Conservation (phyloP, 92 coral and sea anemone genomes). For the Anthopleura xanthogrammica region DNA sequence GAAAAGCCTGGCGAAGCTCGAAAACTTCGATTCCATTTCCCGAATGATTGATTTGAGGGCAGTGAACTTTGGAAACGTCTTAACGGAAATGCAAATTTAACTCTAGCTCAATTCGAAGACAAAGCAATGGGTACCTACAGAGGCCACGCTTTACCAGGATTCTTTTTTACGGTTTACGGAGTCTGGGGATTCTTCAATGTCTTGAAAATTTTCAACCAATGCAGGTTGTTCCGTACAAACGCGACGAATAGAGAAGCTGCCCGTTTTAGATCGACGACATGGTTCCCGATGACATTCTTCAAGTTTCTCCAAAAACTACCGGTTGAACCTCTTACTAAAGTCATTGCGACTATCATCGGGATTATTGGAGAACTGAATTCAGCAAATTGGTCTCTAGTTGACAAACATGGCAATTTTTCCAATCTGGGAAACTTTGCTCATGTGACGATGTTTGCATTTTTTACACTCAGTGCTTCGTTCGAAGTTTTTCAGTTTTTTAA, state of each 20-base stretch:
- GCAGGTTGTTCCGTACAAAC: background rate
- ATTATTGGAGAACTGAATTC: conserved; percentile 40
- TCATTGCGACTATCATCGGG: conserved; percentile 30
- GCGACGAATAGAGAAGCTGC: background rate
- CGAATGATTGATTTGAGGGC: too few species aligned
- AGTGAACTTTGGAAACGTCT: too few species aligned
- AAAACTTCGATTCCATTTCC: too few species aligned
- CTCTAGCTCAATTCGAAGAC: background rate
- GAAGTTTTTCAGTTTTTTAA: conserved; percentile 43
- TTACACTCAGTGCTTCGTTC: conserved; percentile 22
- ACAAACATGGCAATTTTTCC: conserved; percentile 26
- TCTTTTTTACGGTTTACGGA: conserved; percentile 36
- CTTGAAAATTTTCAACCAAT: background rate
- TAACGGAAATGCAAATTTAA: too few species aligned
- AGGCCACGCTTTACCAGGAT: conserved; percentile 50
- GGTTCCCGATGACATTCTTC: conserved; percentile 30
- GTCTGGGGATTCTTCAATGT: conserved; percentile 42
- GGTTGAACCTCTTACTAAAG: conserved; percentile 41
- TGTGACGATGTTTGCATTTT: conserved; percentile 44
- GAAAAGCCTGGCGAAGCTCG: too few species aligned
- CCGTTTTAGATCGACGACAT: conserved; percentile 26
- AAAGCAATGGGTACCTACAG: conserved; percentile 34
- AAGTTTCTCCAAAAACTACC: conserved; percentile 16
- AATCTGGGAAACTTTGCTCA: conserved; percentile 49
- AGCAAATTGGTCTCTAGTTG: conserved; percentile 28